Base-by-base conservation (phyloP, 2,113 vertebrate genomes). In the Amazona vittata region DNA sequence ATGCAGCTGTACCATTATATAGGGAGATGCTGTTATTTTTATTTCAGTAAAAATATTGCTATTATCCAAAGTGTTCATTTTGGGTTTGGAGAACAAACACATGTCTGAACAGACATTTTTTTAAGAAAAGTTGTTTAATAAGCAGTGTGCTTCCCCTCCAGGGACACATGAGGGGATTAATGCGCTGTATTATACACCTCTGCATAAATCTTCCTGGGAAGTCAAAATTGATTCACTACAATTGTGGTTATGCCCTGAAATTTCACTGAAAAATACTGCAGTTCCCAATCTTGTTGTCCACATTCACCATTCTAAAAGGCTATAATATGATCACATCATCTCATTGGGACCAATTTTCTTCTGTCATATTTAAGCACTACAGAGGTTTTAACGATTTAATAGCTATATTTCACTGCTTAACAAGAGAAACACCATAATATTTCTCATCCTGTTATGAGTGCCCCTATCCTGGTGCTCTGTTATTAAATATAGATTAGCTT, bases 401-500 rank as follows among this genome's bases (percentile, higher is more conserved):
- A 88, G 89, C 65, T 89, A 39, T 92, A 92, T 96, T 89, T 95
- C 94, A 94, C 83, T 95, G 78, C 79, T 97, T 96, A 96, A 81
- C 86, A 97, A 95, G 94, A 96, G 84, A 96, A 92, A 95, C 50
- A 95, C 79, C 33, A 46, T 86, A 86, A 86, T 94, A 91, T 91
- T 96, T 96, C 73, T 89, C 62, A 92, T 59, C 68, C 96, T 96
- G 84, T 93, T 94, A 92, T 1, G 5, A 94, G 89, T 92, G 52
- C 43, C 76, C 44, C 59, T 95, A 33, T 94, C 81, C 65, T 81
- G 65, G 39, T 93, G 47, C 88, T 96, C 65, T 89, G 67, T 96
- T 97, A 97, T 96, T 94, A 96, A 96, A 92, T 81, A 95, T 96
- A 95, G 77, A 96, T 92, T 94, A 85, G 44, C 46, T 94, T 94